Conservation (phyloP, 2,113 vertebrate genomes). For the Peromyscus polionotus region DNA sequence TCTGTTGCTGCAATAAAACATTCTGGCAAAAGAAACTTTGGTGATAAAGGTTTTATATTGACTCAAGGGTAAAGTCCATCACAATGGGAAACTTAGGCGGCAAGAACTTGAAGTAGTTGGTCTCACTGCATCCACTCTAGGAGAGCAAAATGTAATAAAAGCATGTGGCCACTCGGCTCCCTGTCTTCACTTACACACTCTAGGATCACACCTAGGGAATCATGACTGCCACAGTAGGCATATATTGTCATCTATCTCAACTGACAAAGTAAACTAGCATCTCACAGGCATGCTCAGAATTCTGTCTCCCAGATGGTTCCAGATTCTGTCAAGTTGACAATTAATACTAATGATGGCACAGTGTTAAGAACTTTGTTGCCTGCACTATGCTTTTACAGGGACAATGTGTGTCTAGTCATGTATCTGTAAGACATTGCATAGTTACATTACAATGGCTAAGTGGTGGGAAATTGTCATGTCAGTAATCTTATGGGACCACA, state of each 20-base stretch:
- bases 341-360: no score
- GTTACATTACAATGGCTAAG: neutral
- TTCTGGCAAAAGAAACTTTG: neutral
- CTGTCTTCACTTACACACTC: neutral
- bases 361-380: neutral
- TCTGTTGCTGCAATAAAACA: neutral
- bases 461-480: neutral
- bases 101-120: neutral
- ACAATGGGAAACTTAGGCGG: neutral
- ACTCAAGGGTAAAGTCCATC: neutral
- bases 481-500: neutral
- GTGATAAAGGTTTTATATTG: neutral
- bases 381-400: neutral
- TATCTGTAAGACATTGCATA: neutral
- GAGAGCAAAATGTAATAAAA: neutral
- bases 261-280: no score
- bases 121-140: no score
- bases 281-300: neutral
- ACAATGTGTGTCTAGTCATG: neutral
- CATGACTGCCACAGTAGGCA: no score
- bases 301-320: neutral
- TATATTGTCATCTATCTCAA: neutral
- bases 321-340: neutral
- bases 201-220: neutral
- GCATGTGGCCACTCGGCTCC: no score